Percentiles rank a stretch among this genome's conserved stretches.
phyloP scores from a whole-genome alignment of 1,140 invertebrate species.

The Sitophilus oryzae region DNA sequence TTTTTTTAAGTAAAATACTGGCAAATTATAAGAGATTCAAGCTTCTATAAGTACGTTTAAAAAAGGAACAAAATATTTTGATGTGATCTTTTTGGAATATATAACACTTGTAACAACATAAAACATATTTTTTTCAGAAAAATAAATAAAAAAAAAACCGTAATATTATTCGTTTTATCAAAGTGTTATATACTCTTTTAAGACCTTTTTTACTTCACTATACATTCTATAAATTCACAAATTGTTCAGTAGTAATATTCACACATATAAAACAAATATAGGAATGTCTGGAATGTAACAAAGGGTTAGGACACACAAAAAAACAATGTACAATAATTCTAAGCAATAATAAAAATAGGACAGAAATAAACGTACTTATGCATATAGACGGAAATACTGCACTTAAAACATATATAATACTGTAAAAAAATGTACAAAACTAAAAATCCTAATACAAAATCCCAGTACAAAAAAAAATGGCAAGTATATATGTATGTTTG shows the following conservation, averaged over 20 bases:
- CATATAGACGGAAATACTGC: slow-evolving; percentile 5
- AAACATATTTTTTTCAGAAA: too few species aligned
- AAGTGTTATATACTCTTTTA: too few species aligned
- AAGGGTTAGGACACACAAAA: not conserved
- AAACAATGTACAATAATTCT: not conserved
- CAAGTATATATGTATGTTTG: slow-evolving; percentile 28
- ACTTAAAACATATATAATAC: slow-evolving; percentile 25
- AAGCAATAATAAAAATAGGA: not conserved
- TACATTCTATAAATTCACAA: not conserved
- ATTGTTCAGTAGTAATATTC: not conserved
- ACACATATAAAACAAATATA: slow-evolving; percentile 1
- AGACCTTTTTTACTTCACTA: too few species aligned
- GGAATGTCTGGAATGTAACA: slow-evolving; percentile 13
- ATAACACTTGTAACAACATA: too few species aligned
- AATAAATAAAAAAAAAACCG: too few species aligned
- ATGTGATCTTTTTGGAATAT: not conserved
- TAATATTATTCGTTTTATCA: too few species aligned
- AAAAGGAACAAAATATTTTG: slow-evolving; percentile 21
- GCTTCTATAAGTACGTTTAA: slow-evolving; percentile 31
- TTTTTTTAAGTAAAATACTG: slow-evolving; percentile 29
- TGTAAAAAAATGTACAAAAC: slow-evolving; percentile 32
- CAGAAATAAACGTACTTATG: slow-evolving; percentile 10
- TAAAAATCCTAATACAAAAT: slow-evolving; percentile 21
- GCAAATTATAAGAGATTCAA: slow-evolving; percentile 25
- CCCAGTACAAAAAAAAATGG: slow-evolving; percentile 27